Evolutionary conservation across 2,113 vertebrate genomes (phyloP).

Genomic region (Lucifuga dentata): DNA sequence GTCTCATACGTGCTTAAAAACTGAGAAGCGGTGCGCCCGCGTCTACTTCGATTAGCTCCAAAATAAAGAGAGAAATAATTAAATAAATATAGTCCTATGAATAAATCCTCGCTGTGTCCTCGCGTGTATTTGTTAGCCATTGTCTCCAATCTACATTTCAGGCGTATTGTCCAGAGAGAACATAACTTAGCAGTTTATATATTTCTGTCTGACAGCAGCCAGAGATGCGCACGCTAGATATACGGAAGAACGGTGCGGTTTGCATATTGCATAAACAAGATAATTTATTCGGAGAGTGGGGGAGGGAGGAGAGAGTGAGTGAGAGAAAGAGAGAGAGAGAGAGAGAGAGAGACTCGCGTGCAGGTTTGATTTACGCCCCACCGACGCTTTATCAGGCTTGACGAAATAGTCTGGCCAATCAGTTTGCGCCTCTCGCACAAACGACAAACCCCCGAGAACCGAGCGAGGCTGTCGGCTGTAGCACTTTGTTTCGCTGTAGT

Average conservation of each 20-base stretch:
- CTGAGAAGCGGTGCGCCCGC: neutral
- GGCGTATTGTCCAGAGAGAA: constrained; percentile 35
- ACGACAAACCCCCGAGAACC: constrained; percentile 79
- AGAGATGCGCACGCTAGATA: constrained; percentile 53
- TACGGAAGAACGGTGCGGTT: constrained; percentile 58
- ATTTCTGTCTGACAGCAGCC: constrained; percentile 41
- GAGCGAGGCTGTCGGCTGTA: constrained; percentile 72
- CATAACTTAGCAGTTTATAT: constrained; percentile 52
- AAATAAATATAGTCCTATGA: too few species aligned
- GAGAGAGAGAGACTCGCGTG: constrained; percentile 75
- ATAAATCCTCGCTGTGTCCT: too few species aligned
- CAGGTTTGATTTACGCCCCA: constrained; percentile 93
- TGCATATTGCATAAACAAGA: constrained; percentile 81
- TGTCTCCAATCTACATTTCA: constrained; percentile 49
- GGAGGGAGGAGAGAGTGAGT: neutral
- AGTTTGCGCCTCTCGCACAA: constrained; percentile 90
- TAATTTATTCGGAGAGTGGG: constrained; percentile 66
- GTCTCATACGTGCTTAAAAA: neutral
- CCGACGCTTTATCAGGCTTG: constrained; percentile 95
- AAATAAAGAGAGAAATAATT: constrained; percentile 12
- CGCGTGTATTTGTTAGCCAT: constrained; percentile 55
- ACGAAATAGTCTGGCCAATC: constrained; percentile 98
- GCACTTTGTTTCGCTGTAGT: constrained; percentile 91
- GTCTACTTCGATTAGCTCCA: constrained; percentile 3
- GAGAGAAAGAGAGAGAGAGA: neutral